A percentile compares a stretch with the other conserved stretches of the same genome.
phyloP scores from a whole-genome alignment of 2,797 vertebrate genomes.

The Petrocephalus schoutedeni region DNA sequence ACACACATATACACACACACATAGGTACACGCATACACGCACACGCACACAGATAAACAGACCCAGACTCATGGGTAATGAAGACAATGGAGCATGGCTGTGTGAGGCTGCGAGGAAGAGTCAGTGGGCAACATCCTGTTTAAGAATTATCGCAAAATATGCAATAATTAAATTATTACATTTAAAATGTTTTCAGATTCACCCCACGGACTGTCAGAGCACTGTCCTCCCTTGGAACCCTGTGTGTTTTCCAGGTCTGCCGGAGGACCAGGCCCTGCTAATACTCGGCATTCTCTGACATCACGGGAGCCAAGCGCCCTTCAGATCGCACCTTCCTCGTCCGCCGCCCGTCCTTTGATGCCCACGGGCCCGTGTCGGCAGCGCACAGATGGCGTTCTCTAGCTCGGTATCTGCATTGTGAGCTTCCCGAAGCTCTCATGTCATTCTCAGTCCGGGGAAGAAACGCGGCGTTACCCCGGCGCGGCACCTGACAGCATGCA shows the following conservation, averaged over 20 bases:
- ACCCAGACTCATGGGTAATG: slow-evolving; percentile 1
- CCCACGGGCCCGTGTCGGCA: background rate
- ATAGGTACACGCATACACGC: background rate
- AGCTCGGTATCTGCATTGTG: background rate
- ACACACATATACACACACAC: slow-evolving; percentile 16
- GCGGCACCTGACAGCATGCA: background rate
- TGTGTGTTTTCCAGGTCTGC: background rate
- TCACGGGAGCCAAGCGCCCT: background rate
- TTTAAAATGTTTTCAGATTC: background rate
- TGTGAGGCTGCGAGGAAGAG: background rate
- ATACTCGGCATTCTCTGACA: background rate
- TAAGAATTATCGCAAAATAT: background rate
- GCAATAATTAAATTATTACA: background rate
- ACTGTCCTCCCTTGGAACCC: background rate
- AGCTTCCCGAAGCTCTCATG: slow-evolving; percentile 66
- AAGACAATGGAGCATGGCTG: slow-evolving; percentile 32
- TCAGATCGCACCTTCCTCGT: background rate
- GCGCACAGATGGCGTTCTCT: background rate
- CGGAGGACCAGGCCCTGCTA: background rate
- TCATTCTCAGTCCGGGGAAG: slow-evolving; percentile 89
- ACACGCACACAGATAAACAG: slow-evolving; percentile 62
- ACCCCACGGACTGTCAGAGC: background rate
- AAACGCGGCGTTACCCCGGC: background rate
- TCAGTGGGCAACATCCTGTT: background rate
- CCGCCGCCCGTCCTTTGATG: background rate